phyloP scores from a whole-genome alignment of 2,888 invertebrate genomes.

The Ariolimax columbianus region DNA sequence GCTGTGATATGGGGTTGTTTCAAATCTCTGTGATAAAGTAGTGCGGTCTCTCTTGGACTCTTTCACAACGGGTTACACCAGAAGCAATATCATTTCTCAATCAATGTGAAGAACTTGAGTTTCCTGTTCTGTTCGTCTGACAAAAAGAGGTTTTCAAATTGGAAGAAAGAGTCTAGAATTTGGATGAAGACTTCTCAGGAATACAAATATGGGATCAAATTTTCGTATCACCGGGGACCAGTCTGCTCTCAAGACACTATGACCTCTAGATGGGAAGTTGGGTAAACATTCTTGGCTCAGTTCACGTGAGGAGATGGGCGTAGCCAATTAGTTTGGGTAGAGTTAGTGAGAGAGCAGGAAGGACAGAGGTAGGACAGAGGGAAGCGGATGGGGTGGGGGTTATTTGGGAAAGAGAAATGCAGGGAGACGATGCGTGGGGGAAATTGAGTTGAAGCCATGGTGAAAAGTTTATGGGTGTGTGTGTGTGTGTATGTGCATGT shows the following conservation, averaged over 20 bases:
- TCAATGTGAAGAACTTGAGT: background rate
- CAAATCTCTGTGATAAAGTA: background rate
- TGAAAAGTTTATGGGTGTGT: no score
- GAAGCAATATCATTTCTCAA: constrained; percentile 18
- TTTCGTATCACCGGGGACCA: constrained; percentile 14
- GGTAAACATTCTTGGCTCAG: background rate
- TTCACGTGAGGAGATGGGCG: background rate
- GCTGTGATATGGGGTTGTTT: background rate
- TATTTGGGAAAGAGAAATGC: no score
- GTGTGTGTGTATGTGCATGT: no score
- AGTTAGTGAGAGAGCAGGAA: background rate
- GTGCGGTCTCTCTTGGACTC: background rate
- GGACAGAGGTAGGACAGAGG: no score
- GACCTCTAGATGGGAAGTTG: constrained; percentile 5
- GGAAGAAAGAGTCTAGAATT: background rate
- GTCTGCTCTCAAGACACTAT: constrained; percentile 7
- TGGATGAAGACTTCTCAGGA: background rate
- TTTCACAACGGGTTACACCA: background rate
- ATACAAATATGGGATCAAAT: constrained; percentile 18
- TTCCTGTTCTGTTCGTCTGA: background rate
- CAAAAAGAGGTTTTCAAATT: background rate
- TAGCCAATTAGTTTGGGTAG: background rate
- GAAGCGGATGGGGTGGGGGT: no score
- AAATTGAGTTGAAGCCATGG: no score
- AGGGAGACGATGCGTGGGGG: no score